Evolutionary conservation across 2,113 vertebrate species (phyloP).

Genomic region (Coryphaenoides rupestris): DNA sequence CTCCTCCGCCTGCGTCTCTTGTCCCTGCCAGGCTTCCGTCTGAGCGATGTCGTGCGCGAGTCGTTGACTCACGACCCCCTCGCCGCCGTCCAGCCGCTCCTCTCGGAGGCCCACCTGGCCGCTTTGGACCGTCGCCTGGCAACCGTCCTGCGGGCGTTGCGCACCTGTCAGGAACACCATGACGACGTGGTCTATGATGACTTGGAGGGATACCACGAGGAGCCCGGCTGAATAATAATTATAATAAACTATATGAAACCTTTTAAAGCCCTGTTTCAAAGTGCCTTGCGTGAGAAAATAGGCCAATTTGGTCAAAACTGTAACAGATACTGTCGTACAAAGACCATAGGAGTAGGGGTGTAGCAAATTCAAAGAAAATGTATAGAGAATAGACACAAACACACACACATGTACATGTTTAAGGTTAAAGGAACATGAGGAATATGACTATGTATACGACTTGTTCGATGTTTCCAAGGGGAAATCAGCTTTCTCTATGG

Average conservation of each 20-base stretch:
- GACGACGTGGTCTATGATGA: slow-evolving; percentile 54
- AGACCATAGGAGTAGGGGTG: no score
- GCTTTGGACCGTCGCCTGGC: slow-evolving; percentile 85
- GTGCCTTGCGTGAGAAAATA: no score
- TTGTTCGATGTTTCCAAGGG: no score
- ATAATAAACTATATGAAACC: not conserved
- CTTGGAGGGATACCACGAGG: slow-evolving; percentile 15
- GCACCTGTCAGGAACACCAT: slow-evolving; percentile 43
- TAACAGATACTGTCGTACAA: no score
- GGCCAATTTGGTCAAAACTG: no score
- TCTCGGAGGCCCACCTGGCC: slow-evolving; percentile 82
- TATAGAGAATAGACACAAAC: no score
- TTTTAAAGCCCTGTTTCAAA: not conserved
- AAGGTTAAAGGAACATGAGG: no score
- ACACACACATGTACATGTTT: no score
- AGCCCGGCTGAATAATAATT: not conserved
- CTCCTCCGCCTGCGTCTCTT: slow-evolving; percentile 79
- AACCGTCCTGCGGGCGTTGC: slow-evolving; percentile 74
- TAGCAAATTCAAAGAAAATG: no score
- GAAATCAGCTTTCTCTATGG: no score
- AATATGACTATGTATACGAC: no score
- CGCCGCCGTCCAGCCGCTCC: slow-evolving; percentile 79
- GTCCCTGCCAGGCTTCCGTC: slow-evolving; percentile 69
- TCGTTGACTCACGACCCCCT: slow-evolving; percentile 83
- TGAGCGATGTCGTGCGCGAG: slow-evolving; percentile 87